phyloP scores from a whole-genome alignment of 1,140 invertebrate species.

The Apocrypta bakeri region DNA sequence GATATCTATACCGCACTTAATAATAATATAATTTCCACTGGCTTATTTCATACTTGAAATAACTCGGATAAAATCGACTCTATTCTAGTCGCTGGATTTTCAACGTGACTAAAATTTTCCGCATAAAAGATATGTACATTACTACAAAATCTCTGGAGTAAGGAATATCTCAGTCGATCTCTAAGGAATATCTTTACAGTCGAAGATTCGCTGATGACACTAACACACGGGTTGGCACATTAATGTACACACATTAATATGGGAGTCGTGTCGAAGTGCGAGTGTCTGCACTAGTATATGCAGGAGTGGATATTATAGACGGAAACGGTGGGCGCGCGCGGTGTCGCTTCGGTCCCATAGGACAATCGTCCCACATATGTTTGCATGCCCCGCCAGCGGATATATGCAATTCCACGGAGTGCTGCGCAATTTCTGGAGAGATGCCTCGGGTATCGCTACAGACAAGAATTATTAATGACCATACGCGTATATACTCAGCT shows the following conservation, averaged over 20 bases:
- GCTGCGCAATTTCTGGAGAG: not conserved
- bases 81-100: no score
- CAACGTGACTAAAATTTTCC: no score
- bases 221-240: not conserved
- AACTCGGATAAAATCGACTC: no score
- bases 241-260: constrained; percentile 1
- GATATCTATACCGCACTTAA: no score
- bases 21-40: no score
- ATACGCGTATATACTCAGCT: no score
- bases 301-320: not conserved
- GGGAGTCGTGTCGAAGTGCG: constrained; percentile 6
- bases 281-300: not conserved
- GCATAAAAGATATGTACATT: no score
- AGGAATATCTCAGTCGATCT: not conserved
- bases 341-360: not conserved
- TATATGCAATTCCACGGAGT: not conserved
- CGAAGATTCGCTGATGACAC: not conserved
- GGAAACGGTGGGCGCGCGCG: not conserved
- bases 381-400: not conserved
- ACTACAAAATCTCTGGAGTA: no score
- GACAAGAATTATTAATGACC: not conserved
- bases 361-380: constrained; percentile 22
- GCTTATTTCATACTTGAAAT: no score
- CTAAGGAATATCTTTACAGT: not conserved
- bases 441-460: not conserved